phyloP scores from a whole-genome alignment of 2,888 invertebrate species.

The Vannuccia rotundouncinata region DNA sequence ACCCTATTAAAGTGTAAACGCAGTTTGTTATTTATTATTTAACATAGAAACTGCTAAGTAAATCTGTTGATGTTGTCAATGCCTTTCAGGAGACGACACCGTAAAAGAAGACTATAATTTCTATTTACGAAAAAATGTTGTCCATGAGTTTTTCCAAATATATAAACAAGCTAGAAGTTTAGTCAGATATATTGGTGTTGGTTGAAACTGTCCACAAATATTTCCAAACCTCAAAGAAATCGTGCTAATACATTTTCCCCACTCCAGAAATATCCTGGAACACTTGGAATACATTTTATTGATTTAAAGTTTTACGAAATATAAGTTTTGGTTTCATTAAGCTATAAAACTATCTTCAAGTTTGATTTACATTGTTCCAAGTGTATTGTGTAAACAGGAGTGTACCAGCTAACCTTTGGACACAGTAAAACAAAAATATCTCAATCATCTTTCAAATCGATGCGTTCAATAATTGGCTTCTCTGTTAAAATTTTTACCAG shows the following conservation, averaged over 20 bases:
- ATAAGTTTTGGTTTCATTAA: not conserved
- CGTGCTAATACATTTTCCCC: not conserved
- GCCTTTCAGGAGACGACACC: slow-evolving; percentile 14
- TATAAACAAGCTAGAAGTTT: slow-evolving; percentile 8
- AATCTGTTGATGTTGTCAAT: not conserved
- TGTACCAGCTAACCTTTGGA: not conserved
- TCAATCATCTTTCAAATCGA: not conserved
- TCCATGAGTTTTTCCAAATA: not conserved
- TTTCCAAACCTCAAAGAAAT: slow-evolving; percentile 1
- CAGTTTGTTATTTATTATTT: no score
- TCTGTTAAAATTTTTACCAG: not conserved
- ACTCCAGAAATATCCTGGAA: not conserved
- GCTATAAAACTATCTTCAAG: slow-evolving; percentile 11
- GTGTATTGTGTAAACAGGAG: slow-evolving; percentile 26
- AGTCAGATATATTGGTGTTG: not conserved
- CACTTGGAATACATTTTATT: not conserved
- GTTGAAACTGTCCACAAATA: not conserved
- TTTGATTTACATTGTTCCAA: slow-evolving; percentile 2
- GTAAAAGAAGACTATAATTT: slow-evolving; percentile 20
- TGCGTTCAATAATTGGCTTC: not conserved
- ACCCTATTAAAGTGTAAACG: no score
- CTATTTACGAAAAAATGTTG: no score
- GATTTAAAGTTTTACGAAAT: not conserved
- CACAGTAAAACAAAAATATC: slow-evolving; percentile 1
- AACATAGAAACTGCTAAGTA: slow-evolving; percentile 7